Evolutionary conservation across 2,113 vertebrate genomes (phyloP), one percentile per base, ranked within the genome.

Genomic region (Sisor rabdophorus): DNA sequence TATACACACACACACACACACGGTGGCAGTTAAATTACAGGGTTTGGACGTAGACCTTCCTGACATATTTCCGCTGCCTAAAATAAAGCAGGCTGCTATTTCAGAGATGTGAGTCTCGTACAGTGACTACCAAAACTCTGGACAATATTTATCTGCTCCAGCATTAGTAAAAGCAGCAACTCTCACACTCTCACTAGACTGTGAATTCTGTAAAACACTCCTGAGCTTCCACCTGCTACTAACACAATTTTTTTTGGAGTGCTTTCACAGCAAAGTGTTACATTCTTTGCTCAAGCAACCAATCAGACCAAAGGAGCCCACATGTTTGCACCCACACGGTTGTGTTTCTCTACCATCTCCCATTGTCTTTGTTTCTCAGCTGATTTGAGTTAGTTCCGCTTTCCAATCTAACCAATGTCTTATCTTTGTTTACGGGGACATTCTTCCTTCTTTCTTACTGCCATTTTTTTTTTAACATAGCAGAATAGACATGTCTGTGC

Each of bases 1-100:
- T 70, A 32, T n/a, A 79, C 50, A 77, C 64, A 54, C 22, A 56
- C 15, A 36, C 32, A 36, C 32, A 36, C 32, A 36, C 32, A 36
- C 67, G 52, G 48, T 83, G 84, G 61, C 82, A 76, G 77, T 79
- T 81, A 80, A 86, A 86, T 86, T 86, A 81, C 80, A 81, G 84
- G 82, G 59, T 65, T 83, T 81, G 54, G 53, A 72, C 72, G 36
- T 75, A 70, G 69, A 24, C 44, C 26, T 56, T 67, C 73, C 48
- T 20, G 71, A 24, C 76, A 69, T 56, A 60, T 76, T 79, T 82
- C 73, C 63, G 54, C 58, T n/a, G 73, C 32, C 52, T 59, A 70
- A 78, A 80, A 80, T 83, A 83, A 77, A 82, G 47, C 54, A 17
- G 52, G 40, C 32, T 50, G 68, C 81, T 82, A 76, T 76, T 73